Conservation (phyloP, 2,888 invertebrate genomes). For the Argynnis bischoffii region DNA sequence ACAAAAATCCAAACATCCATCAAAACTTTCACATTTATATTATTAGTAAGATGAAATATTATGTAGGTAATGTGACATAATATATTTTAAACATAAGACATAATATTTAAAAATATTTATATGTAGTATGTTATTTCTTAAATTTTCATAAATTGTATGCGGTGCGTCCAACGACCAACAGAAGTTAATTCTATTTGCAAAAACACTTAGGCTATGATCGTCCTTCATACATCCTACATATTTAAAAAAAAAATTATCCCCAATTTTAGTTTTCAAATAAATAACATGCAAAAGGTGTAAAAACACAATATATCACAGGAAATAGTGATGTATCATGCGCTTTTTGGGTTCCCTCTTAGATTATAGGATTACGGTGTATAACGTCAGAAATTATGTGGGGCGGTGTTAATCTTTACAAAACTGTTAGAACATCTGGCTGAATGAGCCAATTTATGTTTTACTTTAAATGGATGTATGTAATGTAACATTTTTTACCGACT, state of each 20-base stretch:
- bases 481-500: not conserved
- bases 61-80: too few relatives aligned
- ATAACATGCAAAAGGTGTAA: constrained; percentile 36
- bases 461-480: not conserved
- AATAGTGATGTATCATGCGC: constrained; percentile 10
- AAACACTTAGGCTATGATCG: not conserved
- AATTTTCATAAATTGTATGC: too few relatives aligned
- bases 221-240: not conserved
- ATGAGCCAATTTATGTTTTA: constrained; percentile 14
- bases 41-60: too few relatives aligned
- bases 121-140: too few relatives aligned
- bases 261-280: constrained; percentile 34
- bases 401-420: constrained; percentile 43
- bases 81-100: too few relatives aligned
- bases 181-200: too few relatives aligned
- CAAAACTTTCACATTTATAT: too few relatives aligned
- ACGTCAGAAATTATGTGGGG: constrained; percentile 42
- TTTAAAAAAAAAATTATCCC: not conserved
- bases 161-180: too few relatives aligned
- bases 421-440: constrained; percentile 43
- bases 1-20: too few relatives aligned
- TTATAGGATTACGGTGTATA: constrained; percentile 47
- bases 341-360: constrained; percentile 37
- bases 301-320: constrained; percentile 21
- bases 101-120: too few relatives aligned